phyloP scores from a whole-genome alignment of 2,888 invertebrate genomes.

The Microchrysa polita region DNA sequence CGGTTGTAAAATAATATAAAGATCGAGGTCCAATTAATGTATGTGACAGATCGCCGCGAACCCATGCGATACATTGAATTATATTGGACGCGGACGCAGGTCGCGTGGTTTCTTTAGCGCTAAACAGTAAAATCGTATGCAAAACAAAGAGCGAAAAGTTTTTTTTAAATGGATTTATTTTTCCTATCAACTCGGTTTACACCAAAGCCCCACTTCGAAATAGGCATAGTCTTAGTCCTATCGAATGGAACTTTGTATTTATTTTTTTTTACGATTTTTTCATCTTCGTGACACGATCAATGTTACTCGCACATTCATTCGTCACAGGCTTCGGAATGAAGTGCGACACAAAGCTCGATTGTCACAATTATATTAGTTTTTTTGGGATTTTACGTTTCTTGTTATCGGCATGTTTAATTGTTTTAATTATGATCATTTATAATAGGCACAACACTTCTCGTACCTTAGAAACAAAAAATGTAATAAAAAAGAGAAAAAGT shows the following conservation, averaged over 20 bases:
- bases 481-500: constrained; percentile 13
- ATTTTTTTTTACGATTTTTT: constrained; percentile 33
- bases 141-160: no score
- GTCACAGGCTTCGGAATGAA: constrained; percentile 41
- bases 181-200: constrained; percentile 28
- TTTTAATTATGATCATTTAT: neutral
- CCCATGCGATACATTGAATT: no score
- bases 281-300: neutral
- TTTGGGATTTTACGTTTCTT: constrained; percentile 46
- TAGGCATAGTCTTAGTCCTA: neutral
- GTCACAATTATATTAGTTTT: constrained; percentile 44
- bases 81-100: no score
- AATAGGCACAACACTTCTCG: constrained; percentile 23
- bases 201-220: constrained; percentile 25
- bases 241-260: neutral
- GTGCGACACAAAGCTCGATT: neutral
- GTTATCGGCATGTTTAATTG: constrained; percentile 3
- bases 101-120: no score
- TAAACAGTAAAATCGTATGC: no score
- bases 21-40: no score
- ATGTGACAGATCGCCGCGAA: no score
- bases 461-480: constrained; percentile 6
- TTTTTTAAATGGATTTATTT: constrained; percentile 22
- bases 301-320: neutral
- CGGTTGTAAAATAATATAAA: no score